Conservation (phyloP, 1,140 invertebrate species). For the Mactra quadrangularis region DNA sequence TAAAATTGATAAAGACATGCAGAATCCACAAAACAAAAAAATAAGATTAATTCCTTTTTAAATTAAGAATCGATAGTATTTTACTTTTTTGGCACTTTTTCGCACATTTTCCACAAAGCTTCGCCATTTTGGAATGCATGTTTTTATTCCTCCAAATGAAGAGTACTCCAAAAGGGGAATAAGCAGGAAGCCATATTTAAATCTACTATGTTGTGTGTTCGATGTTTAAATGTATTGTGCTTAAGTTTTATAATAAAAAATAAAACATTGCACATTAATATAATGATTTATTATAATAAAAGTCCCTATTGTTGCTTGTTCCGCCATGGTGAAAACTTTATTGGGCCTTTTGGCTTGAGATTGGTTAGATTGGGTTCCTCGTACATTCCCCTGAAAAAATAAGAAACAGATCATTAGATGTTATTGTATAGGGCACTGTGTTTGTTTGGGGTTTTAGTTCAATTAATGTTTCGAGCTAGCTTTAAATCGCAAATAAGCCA, state of each 20-base stretch:
- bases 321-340: conserved; percentile 77
- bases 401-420: too few relatives aligned
- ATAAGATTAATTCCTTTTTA: too few relatives aligned
- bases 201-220: neutral
- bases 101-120: too few relatives aligned
- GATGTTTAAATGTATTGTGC: neutral
- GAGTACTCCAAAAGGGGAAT: neutral
- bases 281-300: too few relatives aligned
- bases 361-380: conserved; percentile 56
- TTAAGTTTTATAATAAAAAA: neutral
- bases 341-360: conserved; percentile 72
- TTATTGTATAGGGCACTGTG: too few relatives aligned
- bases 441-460: neutral
- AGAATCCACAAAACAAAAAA: too few relatives aligned
- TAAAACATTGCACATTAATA: too few relatives aligned
- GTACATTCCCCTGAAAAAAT: conserved; percentile 65
- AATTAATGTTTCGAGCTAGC: too few relatives aligned
- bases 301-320: conserved; percentile 60
- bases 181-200: neutral
- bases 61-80: too few relatives aligned
- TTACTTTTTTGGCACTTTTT: too few relatives aligned
- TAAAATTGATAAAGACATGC: neutral
- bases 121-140: conserved; percentile 11
- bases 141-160: neutral
- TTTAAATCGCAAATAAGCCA: too few relatives aligned